Evolutionary conservation across 2,888 invertebrate genomes (phyloP).

Genomic region (Acanthosepion esculentum): DNA sequence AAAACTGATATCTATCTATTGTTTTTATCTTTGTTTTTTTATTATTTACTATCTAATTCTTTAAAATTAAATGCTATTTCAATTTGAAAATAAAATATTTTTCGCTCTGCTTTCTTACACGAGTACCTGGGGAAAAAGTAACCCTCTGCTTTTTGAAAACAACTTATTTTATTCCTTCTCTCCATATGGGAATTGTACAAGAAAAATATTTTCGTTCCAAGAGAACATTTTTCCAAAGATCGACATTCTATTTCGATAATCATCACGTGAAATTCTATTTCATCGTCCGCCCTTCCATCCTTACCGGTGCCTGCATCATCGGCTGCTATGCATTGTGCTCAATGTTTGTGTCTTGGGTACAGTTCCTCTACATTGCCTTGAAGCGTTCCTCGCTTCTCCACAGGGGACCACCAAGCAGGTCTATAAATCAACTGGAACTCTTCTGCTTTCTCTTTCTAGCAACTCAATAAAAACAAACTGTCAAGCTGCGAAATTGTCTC

Average conservation of each 20-base stretch:
- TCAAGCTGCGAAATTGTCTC: slow-evolving; percentile 20
- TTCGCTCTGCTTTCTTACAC: too few species aligned
- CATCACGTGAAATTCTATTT: neutral
- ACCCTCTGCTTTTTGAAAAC: too few species aligned
- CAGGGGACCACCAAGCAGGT: slow-evolving; percentile 17
- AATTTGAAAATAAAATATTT: too few species aligned
- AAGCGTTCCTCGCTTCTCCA: neutral
- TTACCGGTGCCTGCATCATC: neutral
- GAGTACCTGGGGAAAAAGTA: too few species aligned
- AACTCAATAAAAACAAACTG: slow-evolving; percentile 13
- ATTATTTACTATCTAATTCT: too few species aligned
- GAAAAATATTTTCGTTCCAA: too few species aligned
- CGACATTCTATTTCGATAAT: neutral
- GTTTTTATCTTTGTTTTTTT: too few species aligned
- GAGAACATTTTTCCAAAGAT: neutral
- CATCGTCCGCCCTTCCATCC: neutral
- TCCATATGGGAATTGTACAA: neutral
- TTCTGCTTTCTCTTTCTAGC: neutral
- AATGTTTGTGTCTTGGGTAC: neutral
- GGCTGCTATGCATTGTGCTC: neutral
- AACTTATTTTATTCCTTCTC: too few species aligned
- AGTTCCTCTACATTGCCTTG: neutral
- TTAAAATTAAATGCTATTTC: too few species aligned
- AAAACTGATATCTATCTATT: too few species aligned
- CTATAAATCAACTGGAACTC: neutral